Base-by-base conservation (phyloP, 2,888 invertebrate genomes). In the Rotaria socialis region DNA sequence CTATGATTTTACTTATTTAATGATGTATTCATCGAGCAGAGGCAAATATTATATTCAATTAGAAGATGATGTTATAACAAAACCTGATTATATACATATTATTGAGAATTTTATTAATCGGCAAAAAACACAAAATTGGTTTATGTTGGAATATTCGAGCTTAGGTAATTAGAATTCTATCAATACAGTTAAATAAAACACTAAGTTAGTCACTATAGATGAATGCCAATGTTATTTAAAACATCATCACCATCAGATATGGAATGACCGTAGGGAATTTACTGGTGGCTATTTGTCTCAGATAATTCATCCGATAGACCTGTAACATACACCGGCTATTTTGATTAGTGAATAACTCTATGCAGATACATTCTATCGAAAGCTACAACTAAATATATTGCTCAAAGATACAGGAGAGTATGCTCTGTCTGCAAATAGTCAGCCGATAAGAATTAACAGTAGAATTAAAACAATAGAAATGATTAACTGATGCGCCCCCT, bases 31-130 rank as follows among this genome's bases (percentile, higher is more conserved):
- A 0, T 95, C 95, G 89, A 93, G 94, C 0, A 94, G 94, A 90
- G 97, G 95, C 87, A 94, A 94, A 0, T 96, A 95, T 91, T 97
- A 96, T 90, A 93, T 96, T 35, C 92, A 92, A 90, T 92, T 97
- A 16, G 97, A 97, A 91, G 97, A 97, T 90, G 97, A 97, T 90
- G 95, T 97, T 85, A 92, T 96, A 56, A 95, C 96, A 0, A 96
- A 95, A 90, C 91, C 91, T 58, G 91, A 94, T 87, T 97, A 95
- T 90, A 93, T 96, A 89, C 94, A 94, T 86, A 94, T 94, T 87
- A 95, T 96, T 94, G 94, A 95, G 90, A 94, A 94, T 87, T 95
- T 94, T 90, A 95, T 95, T 24, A 92, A 94, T 16, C 94, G 94
- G 89, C 94, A 94, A 90, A 94, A 94, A 85, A 93, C 93, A 41